These are phyloP conservation scores for Poecilia picta DNA, from an alignment of 2,797 vertebrate species.

Conservation along the genomic window DNA sequence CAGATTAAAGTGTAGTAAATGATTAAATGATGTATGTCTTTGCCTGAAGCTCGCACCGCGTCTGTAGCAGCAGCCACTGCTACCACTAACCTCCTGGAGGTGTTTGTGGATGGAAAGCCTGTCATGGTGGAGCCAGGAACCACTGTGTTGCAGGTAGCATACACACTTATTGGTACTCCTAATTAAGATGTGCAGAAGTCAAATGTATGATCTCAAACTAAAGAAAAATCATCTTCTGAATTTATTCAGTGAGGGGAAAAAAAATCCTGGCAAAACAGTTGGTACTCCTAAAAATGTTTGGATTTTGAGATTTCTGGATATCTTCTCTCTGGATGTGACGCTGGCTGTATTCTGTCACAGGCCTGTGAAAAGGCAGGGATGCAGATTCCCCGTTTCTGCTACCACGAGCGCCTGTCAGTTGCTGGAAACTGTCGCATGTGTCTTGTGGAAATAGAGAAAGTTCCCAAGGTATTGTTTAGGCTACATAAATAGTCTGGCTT, in stretches of 20 bases:
- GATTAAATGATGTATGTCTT: conserved; percentile 10
- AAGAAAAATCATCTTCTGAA: neutral
- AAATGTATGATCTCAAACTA: neutral
- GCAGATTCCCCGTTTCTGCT: conserved; percentile 97
- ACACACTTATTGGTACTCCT: neutral
- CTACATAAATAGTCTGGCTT: neutral
- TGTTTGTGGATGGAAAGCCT: conserved; percentile 90
- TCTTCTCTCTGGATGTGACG: neutral
- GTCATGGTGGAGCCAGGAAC: conserved; percentile 90
- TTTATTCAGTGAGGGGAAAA: neutral
- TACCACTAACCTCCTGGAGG: conserved; percentile 86
- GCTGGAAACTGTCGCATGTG: conserved; percentile 98
- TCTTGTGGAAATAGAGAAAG: conserved; percentile 95
- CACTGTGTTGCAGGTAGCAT: conserved; percentile 88
- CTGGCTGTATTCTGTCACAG: conserved; percentile 65
- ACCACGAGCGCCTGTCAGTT: conserved; percentile 93
- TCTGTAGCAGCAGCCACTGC: conserved; percentile 64
- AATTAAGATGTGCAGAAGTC: neutral
- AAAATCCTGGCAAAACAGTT: neutral
- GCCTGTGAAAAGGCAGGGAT: conserved; percentile 93
- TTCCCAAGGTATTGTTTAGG: conserved; percentile 69
- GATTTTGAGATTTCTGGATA: neutral
- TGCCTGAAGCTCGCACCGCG: conserved; percentile 75
- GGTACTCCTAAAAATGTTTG: neutral
- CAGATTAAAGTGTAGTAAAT: neutral